These are phyloP conservation scores for Onychorhynchus coronatus DNA, from an alignment of 2,113 vertebrate genomes.

Conservation along the genomic window DNA sequence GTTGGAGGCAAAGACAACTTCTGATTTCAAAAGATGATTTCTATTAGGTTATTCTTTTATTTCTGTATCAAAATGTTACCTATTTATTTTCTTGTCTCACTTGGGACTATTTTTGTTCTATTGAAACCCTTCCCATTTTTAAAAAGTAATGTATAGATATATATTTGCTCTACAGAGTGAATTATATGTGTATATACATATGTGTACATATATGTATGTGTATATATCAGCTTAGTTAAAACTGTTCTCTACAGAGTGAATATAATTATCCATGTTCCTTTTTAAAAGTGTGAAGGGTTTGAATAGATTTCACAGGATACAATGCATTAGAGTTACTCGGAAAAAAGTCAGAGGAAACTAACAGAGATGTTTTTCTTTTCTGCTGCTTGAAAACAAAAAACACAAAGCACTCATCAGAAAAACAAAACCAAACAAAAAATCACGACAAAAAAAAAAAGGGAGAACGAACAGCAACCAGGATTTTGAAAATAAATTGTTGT, in stretches of 20 bases:
- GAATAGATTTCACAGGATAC: constrained; percentile 41
- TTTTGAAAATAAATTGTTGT: not conserved
- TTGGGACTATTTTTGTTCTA: not conserved
- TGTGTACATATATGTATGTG: not conserved
- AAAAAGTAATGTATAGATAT: not conserved
- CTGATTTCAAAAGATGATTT: constrained; percentile 56
- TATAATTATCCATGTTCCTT: not conserved
- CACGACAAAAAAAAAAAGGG: not conserved
- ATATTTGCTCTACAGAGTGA: not conserved
- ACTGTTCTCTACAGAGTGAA: not conserved
- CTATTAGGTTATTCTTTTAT: constrained; percentile 59
- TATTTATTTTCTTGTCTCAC: not conserved
- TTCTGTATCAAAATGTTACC: constrained; percentile 56
- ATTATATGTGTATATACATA: not conserved
- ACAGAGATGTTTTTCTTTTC: not conserved
- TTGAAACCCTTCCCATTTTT: not conserved
- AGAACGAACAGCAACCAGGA: not conserved
- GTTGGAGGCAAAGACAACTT: constrained; percentile 72
- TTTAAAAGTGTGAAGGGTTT: constrained; percentile 40
- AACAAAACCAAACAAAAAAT: not conserved
- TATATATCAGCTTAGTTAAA: constrained; percentile 49
- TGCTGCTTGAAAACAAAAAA: not conserved
- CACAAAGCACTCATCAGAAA: not conserved
- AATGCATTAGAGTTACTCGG: constrained; percentile 20
- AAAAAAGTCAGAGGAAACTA: constrained; percentile 46